A percentile compares a stretch with the other conserved stretches of the same genome.
Conservation (phyloP, 2,888 invertebrate genomes). For the Lottia scabra region DNA sequence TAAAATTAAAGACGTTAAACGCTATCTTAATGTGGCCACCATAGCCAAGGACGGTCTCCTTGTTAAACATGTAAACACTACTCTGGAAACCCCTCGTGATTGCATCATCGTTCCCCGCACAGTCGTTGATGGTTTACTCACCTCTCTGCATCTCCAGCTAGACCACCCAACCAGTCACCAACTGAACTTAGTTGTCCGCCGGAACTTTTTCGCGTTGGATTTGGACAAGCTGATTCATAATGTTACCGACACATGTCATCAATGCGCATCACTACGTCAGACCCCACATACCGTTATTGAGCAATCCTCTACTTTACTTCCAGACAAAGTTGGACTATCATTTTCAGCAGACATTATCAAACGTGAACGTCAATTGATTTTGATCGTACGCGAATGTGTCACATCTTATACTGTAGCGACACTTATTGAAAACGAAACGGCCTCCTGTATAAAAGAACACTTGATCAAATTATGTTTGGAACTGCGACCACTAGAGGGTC, state of each 20-base stretch:
- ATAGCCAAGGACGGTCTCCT: conserved; percentile 29
- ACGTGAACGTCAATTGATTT: conserved; percentile 29
- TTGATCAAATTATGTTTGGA: conserved; percentile 24
- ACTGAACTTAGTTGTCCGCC: conserved; percentile 17
- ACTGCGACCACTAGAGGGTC: conserved; percentile 35
- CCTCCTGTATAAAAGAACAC: conserved; percentile 24
- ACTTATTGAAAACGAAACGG: conserved; percentile 25
- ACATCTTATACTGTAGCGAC: conserved; percentile 28
- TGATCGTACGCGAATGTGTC: conserved; percentile 32
- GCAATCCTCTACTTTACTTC: not conserved
- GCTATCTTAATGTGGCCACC: conserved; percentile 25
- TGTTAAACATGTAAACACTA: conserved; percentile 16
- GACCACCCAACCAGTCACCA: conserved; percentile 29
- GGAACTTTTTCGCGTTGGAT: conserved; percentile 38
- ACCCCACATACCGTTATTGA: conserved; percentile 2
- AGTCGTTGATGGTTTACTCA: conserved; percentile 33
- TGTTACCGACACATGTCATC: conserved; percentile 15
- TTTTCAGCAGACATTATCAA: conserved; percentile 34
- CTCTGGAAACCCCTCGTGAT: conserved; percentile 20
- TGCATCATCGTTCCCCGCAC: conserved; percentile 35
- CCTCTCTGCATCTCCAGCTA: conserved; percentile 32
- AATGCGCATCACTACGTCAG: conserved; percentile 19
- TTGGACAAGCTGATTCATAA: conserved; percentile 29
- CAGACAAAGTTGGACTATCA: not conserved
- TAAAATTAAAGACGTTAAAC: conserved; percentile 25